These are phyloP conservation scores for Hystrix brachyura DNA, from an alignment of 2,113 vertebrate genomes.

Conservation along the genomic window DNA sequence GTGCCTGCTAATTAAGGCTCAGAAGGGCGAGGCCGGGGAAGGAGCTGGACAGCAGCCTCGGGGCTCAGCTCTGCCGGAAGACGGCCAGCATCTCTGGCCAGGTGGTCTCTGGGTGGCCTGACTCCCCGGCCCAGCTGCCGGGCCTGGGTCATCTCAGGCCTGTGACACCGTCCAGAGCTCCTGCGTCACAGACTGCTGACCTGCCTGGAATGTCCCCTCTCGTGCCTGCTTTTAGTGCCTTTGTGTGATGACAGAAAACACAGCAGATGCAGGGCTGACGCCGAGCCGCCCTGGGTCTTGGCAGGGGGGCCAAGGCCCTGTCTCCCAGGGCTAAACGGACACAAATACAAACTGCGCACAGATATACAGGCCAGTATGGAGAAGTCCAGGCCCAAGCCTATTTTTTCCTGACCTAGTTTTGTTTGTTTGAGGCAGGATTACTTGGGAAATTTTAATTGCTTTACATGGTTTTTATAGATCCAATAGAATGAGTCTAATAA, in stretches of 20 bases:
- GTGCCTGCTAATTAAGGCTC: not conserved
- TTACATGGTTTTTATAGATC: not conserved
- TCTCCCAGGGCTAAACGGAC: slow-evolving; percentile 56
- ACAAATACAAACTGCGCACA: slow-evolving; percentile 58
- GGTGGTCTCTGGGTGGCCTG: not conserved
- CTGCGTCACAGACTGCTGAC: not conserved
- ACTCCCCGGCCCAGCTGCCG: not conserved
- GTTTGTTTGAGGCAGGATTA: slow-evolving; percentile 15
- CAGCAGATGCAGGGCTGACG: fast-evolving
- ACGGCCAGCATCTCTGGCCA: not conserved
- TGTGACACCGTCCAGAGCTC: not conserved
- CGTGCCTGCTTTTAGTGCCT: not conserved
- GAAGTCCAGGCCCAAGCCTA: not conserved
- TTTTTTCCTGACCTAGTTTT: slow-evolving; percentile 37
- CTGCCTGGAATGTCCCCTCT: slow-evolving; percentile 46
- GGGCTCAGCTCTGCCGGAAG: not conserved
- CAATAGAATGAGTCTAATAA: not conserved
- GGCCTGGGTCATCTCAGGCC: slow-evolving; percentile 38
- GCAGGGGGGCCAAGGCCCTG: not conserved
- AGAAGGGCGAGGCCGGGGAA: slow-evolving; percentile 25
- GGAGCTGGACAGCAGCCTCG: slow-evolving; percentile 1
- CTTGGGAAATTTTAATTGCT: slow-evolving; percentile 29
- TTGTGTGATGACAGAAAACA: slow-evolving; percentile 68
- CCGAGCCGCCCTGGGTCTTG: not conserved
- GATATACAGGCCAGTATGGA: not conserved